Conservation (phyloP, 2,888 invertebrate genomes). For the Drosophila diplacantha region DNA sequence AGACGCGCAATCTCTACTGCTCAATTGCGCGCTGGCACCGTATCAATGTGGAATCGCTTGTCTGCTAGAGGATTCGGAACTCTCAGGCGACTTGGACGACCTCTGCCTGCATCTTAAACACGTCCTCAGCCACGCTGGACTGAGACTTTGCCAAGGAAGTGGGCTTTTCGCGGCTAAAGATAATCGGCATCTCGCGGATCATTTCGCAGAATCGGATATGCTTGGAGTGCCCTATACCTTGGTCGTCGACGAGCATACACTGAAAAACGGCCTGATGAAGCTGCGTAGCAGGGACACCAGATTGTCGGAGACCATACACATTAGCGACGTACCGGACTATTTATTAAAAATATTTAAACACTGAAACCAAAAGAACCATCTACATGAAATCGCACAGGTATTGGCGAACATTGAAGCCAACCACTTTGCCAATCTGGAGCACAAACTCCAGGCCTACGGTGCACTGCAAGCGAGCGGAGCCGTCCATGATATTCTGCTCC, state of each 20-base stretch:
- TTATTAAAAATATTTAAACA: constrained; percentile 79
- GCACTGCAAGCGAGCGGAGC: constrained; percentile 91
- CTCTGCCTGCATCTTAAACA: constrained; percentile 80
- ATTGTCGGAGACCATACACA: constrained; percentile 85
- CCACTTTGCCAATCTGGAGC: constrained; percentile 85
- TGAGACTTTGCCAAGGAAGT: constrained; percentile 66
- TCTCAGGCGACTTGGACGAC: constrained; percentile 78
- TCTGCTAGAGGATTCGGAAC: constrained; percentile 75
- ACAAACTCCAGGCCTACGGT: constrained; percentile 90
- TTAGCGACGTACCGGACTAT: constrained; percentile 82
- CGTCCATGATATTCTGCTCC: constrained; percentile 83
- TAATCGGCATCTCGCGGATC: constrained; percentile 62
- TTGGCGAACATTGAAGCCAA: constrained; percentile 86
- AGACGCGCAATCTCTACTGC: constrained; percentile 72
- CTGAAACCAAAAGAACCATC: constrained; percentile 25
- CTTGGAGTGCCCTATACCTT: constrained; percentile 86
- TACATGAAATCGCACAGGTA: constrained; percentile 86
- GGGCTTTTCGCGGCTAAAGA: constrained; percentile 17
- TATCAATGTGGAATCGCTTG: constrained; percentile 85
- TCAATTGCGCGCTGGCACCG: constrained; percentile 85
- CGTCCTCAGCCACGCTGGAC: constrained; percentile 78
- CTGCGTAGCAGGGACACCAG: constrained; percentile 83
- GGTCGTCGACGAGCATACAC: constrained; percentile 83
- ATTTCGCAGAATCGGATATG: constrained; percentile 51
- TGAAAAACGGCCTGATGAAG: constrained; percentile 84